Conservation (phyloP, 2,888 invertebrate species). For the Nemapogon koenigi region DNA sequence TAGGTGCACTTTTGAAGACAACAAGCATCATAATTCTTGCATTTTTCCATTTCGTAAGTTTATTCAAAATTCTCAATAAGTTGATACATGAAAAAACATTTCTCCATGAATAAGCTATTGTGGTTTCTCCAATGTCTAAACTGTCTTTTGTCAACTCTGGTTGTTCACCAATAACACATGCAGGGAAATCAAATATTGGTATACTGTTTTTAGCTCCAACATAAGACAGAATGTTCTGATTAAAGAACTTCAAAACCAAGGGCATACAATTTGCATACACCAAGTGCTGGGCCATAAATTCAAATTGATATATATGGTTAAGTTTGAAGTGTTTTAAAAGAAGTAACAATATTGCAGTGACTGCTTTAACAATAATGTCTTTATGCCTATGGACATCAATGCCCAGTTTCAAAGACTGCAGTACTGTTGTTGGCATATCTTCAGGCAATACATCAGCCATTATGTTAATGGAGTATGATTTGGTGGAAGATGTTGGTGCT, state of each 20-base stretch:
- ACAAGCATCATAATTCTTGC: constrained; percentile 99
- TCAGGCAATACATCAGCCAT: constrained; percentile 97
- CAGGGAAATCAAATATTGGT: constrained; percentile 93
- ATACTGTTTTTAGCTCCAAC: constrained; percentile 94
- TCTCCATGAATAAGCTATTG: constrained; percentile 90
- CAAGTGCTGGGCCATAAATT: constrained; percentile 98
- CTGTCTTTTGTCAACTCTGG: constrained; percentile 92
- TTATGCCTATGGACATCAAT: constrained; percentile 98
- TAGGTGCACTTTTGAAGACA: constrained; percentile 99
- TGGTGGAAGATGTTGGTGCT: constrained; percentile 98
- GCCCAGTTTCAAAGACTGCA: constrained; percentile 93
- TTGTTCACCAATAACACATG: constrained; percentile 94
- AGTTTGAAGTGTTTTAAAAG: constrained; percentile 95
- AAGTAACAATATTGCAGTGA: constrained; percentile 87
- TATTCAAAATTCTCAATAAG: constrained; percentile 93
- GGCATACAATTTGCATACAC: constrained; percentile 99
- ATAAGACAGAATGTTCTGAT: constrained; percentile 95
- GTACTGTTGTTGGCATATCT: constrained; percentile 95
- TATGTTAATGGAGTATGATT: constrained; percentile 97
- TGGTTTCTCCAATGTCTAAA: constrained; percentile 83
- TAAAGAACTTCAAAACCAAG: constrained; percentile 96
- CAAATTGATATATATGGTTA: constrained; percentile 99
- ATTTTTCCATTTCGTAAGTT: constrained; percentile 99
- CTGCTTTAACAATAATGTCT: constrained; percentile 97
- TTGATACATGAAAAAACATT: constrained; percentile 99